phyloP scores from a whole-genome alignment of 2,113 vertebrate species.

The Mirza zaza region DNA sequence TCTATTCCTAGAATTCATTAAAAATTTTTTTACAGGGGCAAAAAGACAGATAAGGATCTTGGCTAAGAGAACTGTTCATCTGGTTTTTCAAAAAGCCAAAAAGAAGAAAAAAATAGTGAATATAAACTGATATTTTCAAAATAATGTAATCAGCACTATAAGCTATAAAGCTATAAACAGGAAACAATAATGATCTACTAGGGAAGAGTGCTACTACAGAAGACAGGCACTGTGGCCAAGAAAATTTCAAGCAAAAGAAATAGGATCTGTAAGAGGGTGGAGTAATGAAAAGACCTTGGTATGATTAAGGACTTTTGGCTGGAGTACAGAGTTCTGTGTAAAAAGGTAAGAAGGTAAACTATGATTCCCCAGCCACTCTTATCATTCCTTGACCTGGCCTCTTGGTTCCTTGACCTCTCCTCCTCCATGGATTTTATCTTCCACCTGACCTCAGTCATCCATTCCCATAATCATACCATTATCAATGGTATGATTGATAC shows the following conservation, averaged over 20 bases:
- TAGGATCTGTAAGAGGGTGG: neutral
- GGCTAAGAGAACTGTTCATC: neutral
- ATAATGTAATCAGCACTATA: neutral
- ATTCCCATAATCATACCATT: neutral
- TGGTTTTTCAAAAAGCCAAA: neutral
- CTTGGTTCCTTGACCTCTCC: neutral
- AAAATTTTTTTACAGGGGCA: neutral
- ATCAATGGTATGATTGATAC: neutral
- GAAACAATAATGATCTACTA: neutral
- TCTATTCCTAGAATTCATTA: neutral
- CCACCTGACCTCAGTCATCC: neutral
- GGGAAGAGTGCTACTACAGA: neutral
- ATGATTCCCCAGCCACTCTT: neutral
- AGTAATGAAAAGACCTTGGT: neutral
- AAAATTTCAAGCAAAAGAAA: neutral
- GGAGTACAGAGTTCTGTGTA: neutral
- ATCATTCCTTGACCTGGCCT: neutral
- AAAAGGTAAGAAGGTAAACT: neutral
- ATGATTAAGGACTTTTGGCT: neutral
- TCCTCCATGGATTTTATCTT: neutral
- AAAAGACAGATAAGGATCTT: neutral
- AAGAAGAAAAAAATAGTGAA: neutral
- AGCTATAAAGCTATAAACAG: neutral
- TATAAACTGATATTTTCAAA: slow-evolving; percentile 13
- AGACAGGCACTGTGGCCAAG: neutral